Base-by-base conservation (phyloP, 2,797 vertebrate genomes). In the Orientallactaga sibirica region DNA sequence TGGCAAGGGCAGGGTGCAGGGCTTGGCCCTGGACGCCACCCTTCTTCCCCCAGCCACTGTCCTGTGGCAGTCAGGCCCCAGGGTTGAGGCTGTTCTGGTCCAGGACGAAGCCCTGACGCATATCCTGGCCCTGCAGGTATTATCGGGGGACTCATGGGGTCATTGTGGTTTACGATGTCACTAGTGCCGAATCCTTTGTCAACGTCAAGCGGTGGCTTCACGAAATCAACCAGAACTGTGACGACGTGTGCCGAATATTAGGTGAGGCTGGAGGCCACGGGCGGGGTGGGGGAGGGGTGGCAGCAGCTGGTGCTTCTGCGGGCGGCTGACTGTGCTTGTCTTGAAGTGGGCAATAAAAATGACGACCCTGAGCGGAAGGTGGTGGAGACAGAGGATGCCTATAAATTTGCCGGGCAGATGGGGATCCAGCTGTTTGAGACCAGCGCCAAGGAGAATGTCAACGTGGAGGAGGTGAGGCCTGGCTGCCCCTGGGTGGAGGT, bases 131-230 rank as follows among this genome's bases (percentile, higher is more conserved):
- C 84, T 82, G 0, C 97, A 99, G 99, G 97, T 99, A 99, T 97
- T 99, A 99, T 98, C 99, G 99, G 97, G 99, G 99, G 92, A 99
- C 99, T 12, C 99, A 99, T 0, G 99, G 99, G 70, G 99, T 99
- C 97, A 99, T 99, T 64, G 99, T 99, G 96, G 99, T 99, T 73
- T 99, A 99, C 0, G 99, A 99, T 1, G 99, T 99, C 97, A 99
- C 99, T 37, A 99, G 99, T 24, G 99, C 99, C 0, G 99, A 99
- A 97, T 99, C 99, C 86, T 99, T 99, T 24, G 99, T 99, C 97
- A 99, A 99, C n/a, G 99, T 99, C 96, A 99, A 99, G 97, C 99
- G 99, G 97, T 99, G 99, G 99, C 98, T 99, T 96, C 99, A 99
- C 89, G 99, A 99, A 99, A 99, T 99, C 97, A 99, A 99, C 98